Evolutionary conservation across 2,113 vertebrate genomes (phyloP).

Genomic region (Pimephales promelas): DNA sequence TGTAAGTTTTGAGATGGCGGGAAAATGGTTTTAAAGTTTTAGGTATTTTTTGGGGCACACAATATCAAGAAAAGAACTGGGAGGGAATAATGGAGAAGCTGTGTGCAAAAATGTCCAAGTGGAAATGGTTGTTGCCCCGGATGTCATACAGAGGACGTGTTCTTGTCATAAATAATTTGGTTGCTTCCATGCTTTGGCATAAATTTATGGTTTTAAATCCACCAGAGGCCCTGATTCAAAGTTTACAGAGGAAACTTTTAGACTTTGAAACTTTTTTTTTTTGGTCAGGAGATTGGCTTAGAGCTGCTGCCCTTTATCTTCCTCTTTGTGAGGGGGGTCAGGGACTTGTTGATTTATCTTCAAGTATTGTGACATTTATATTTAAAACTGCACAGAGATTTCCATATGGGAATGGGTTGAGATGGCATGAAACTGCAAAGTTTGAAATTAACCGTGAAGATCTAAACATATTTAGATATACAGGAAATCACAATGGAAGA

Average conservation of each 20-base stretch:
- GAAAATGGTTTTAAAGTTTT: neutral
- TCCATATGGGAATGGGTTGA: neutral
- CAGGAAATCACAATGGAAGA: no score
- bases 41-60: neutral
- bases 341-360: neutral
- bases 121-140: neutral
- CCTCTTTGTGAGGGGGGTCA: neutral
- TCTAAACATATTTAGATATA: no score
- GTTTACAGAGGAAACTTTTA: neutral
- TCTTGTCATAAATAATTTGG: neutral
- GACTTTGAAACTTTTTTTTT: no score
- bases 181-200: constrained; percentile 7
- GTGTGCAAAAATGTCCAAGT: neutral
- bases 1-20: neutral
- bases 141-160: neutral
- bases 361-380: neutral
- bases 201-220: neutral
- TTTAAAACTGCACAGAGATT: neutral
- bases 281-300: neutral
- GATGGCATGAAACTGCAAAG: neutral
- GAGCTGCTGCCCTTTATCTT: neutral
- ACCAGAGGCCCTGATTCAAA: neutral
- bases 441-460: no score
- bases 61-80: neutral
- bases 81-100: neutral